These are phyloP conservation scores for Phanerotoma sp. DNA, from an alignment of 2,888 invertebrate genomes.

Conservation along the genomic window DNA sequence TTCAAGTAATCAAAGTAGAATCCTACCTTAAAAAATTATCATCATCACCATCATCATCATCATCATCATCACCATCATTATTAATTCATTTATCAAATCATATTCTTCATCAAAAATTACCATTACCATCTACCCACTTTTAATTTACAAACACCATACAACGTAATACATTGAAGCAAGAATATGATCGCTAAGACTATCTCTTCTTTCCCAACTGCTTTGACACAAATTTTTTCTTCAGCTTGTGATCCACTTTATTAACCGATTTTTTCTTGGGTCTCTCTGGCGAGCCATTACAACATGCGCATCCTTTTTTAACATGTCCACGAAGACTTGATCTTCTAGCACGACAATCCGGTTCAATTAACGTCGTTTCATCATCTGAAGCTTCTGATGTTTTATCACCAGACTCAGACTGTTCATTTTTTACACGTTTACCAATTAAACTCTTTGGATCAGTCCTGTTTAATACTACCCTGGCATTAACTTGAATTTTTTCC, in stretches of 20 bases:
- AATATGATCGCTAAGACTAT: slow-evolving; percentile 51
- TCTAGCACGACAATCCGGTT: slow-evolving; percentile 49
- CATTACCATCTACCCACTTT: neutral
- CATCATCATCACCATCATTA: neutral
- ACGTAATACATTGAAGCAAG: slow-evolving; percentile 24
- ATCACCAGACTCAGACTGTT: slow-evolving; percentile 44
- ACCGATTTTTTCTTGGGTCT: slow-evolving; percentile 60
- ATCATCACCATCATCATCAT: no score
- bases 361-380: slow-evolving; percentile 45
- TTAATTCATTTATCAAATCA: neutral
- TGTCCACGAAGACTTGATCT: slow-evolving; percentile 61
- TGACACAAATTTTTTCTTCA: slow-evolving; percentile 47
- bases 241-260: slow-evolving; percentile 47
- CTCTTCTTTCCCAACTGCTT: slow-evolving; percentile 54
- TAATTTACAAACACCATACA: slow-evolving; percentile 25
- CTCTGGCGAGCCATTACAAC: slow-evolving; percentile 64
- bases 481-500: slow-evolving; percentile 47
- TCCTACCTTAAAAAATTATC: no score
- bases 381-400: slow-evolving; percentile 50
- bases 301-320: slow-evolving; percentile 64
- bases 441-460: slow-evolving; percentile 42
- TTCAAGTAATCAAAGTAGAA: no score
- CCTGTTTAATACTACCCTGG: slow-evolving; percentile 47
- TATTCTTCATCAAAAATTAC: neutral
- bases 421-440: slow-evolving; percentile 45